Conservation (phyloP, 2,797 vertebrate species). For the Trichosurus vulpecula region DNA sequence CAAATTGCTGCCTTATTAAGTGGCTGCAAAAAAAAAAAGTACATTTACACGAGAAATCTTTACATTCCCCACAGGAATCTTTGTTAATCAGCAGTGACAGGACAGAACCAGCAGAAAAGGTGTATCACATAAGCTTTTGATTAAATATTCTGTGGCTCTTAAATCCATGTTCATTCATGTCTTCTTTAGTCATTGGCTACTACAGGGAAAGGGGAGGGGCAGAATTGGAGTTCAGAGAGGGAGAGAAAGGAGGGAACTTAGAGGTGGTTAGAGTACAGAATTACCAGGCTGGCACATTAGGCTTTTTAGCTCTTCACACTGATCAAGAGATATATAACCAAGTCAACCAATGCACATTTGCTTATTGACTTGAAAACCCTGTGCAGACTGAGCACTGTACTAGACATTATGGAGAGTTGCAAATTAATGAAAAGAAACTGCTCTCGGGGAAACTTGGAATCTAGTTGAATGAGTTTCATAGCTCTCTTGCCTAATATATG, state of each 20-base stretch:
- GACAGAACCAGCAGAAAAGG: neutral
- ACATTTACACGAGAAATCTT: neutral
- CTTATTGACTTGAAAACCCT: neutral
- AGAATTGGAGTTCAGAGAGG: neutral
- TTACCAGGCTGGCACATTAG: neutral
- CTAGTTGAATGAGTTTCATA: neutral
- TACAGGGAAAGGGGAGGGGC: neutral
- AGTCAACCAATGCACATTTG: fast-evolving
- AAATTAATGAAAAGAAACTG: neutral
- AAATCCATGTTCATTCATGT: neutral
- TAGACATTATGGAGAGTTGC: fast-evolving
- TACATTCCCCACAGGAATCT: neutral
- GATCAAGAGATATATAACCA: neutral
- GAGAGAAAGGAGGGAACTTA: neutral
- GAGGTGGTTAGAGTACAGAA: neutral
- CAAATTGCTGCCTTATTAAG: neutral
- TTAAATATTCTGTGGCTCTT: neutral
- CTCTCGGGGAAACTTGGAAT: neutral
- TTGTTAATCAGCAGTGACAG: neutral
- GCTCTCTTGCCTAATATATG: fast-evolving
- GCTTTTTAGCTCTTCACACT: fast-evolving
- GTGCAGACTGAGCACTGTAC: neutral
- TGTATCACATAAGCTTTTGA: neutral
- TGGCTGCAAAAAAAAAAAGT: neutral
- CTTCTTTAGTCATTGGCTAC: neutral